phyloP scores from a whole-genome alignment of 2,113 vertebrate genomes.

The Thryonomys swinderianus region DNA sequence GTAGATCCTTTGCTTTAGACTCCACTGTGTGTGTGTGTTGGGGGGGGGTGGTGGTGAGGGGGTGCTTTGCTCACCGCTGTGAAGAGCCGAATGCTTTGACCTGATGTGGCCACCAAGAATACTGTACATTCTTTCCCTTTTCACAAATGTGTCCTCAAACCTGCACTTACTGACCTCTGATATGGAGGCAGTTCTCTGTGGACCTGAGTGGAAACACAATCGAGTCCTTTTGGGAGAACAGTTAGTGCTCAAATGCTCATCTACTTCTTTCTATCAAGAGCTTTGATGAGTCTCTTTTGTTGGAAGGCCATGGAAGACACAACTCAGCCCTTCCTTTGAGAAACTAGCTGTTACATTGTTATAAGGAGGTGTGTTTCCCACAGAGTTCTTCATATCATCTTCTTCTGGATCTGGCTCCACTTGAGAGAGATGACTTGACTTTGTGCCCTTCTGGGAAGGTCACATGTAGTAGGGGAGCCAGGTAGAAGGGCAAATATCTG shows the following conservation, averaged over 20 bases:
- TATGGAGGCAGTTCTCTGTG: not conserved
- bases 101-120: not conserved
- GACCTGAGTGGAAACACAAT: not conserved
- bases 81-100: not conserved
- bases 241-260: not conserved
- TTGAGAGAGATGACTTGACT: not conserved
- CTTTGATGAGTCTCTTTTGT: not conserved
- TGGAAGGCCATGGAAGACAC: not conserved
- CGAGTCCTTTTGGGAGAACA: not conserved
- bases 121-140: not conserved
- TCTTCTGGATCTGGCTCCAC: not conserved
- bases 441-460: not conserved
- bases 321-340: not conserved
- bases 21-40: not conserved
- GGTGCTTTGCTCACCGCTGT: not conserved
- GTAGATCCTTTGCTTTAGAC: not conserved
- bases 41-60: too few species aligned
- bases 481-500: not conserved
- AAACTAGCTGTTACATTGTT: not conserved
- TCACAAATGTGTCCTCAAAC: not conserved
- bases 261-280: not conserved
- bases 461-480: not conserved
- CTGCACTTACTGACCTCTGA: not conserved
- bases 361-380: not conserved
- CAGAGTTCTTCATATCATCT: not conserved